Conservation (phyloP, 2,888 invertebrate genomes). For the Drosophila birchii region DNA sequence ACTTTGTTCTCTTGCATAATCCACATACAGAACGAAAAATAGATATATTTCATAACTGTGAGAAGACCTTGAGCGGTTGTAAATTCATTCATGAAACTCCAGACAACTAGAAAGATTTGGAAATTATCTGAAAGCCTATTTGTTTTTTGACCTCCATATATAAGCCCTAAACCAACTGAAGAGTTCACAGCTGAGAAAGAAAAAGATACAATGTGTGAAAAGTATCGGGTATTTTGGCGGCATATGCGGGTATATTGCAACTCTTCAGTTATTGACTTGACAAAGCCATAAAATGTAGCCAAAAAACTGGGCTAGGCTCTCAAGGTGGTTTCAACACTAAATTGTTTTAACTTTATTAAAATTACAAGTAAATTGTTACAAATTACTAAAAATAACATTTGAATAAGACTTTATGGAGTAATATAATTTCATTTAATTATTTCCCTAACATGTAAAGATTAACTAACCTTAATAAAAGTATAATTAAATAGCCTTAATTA, state of each 20-base stretch:
- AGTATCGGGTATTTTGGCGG: slow-evolving; percentile 49
- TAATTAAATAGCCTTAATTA: neutral
- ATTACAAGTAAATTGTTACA: too few relatives aligned
- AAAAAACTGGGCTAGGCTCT: slow-evolving; percentile 44
- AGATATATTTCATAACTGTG: slow-evolving; percentile 26
- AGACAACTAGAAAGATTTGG: slow-evolving; percentile 11
- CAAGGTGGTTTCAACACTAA: slow-evolving; percentile 14
- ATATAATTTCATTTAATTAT: neutral
- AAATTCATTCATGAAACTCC: slow-evolving; percentile 57
- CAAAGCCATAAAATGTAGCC: slow-evolving; percentile 60
- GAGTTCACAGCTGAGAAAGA: slow-evolving; percentile 12
- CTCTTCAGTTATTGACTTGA: slow-evolving; percentile 57
- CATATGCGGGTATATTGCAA: slow-evolving; percentile 67
- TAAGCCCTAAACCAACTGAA: slow-evolving; percentile 22
- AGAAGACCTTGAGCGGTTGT: slow-evolving; percentile 47
- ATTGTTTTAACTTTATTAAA: neutral
- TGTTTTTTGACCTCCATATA: slow-evolving; percentile 20
- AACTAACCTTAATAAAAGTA: neutral
- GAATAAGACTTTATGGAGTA: neutral
- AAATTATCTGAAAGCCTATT: slow-evolving; percentile 31
- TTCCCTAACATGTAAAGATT: neutral
- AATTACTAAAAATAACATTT: neutral
- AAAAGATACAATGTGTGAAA: slow-evolving; percentile 61
- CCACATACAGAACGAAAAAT: slow-evolving; percentile 9
- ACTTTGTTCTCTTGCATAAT: slow-evolving; percentile 31